A percentile compares a stretch with the other conserved stretches of the same genome.
Evolutionary conservation across 2,113 vertebrate species (phyloP).

Genomic region (Actenoides hombroni): DNA sequence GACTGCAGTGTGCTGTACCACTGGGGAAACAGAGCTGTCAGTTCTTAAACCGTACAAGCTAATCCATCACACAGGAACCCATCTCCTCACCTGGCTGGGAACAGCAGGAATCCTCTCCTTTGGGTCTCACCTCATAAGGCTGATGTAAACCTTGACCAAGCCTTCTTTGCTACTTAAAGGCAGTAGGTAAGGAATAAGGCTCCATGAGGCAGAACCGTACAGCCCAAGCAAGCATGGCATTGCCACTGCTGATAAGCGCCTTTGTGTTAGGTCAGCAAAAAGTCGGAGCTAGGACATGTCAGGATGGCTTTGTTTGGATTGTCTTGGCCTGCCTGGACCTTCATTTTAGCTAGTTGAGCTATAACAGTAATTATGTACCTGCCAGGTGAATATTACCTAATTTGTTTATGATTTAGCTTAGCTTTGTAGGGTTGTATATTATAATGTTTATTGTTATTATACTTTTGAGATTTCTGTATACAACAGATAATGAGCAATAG

Average conservation of each 20-base stretch:
- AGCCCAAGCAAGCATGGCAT: background rate
- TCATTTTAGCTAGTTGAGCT: background rate
- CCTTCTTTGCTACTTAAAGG: background rate
- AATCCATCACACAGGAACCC: background rate
- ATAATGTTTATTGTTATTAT: background rate
- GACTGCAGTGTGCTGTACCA: background rate
- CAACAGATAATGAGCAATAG: background rate
- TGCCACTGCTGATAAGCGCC: background rate
- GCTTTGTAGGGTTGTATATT: background rate
- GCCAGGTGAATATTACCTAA: background rate
- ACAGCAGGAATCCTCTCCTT: background rate
- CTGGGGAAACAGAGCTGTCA: background rate
- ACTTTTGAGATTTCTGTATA: background rate
- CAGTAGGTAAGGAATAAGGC: background rate
- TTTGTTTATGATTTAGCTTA: background rate
- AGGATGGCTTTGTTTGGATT: background rate
- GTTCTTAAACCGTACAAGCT: background rate
- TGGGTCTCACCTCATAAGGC: background rate
- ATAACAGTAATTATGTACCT: background rate
- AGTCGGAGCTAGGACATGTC: background rate
- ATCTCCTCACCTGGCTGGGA: background rate
- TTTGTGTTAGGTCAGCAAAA: background rate
- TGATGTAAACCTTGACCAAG: background rate
- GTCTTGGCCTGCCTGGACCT: background rate
- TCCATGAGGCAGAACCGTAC: background rate